phyloP scores from a whole-genome alignment of 2,113 vertebrate genomes.

The Scalopus aquaticus region DNA sequence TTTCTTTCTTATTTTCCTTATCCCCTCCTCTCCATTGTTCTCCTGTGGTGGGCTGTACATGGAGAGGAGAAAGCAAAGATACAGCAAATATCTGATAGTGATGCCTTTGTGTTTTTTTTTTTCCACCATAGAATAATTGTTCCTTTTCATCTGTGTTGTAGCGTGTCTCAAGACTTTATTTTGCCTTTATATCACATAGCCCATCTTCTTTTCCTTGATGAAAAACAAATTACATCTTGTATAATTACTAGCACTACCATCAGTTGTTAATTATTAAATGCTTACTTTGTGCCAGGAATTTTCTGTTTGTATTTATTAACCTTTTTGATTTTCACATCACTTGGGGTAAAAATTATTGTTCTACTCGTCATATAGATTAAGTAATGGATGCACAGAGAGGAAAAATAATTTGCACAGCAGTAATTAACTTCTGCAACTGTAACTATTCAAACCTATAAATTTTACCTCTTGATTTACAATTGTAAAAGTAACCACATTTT shows the following conservation, averaged over 20 bases:
- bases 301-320: background rate
- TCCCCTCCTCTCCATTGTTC: background rate
- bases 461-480: background rate
- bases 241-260: background rate
- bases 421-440: background rate
- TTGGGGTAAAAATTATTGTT: background rate
- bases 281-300: background rate
- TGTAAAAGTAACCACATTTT: background rate
- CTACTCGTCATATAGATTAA: background rate
- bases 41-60: background rate
- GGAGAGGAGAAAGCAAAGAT: background rate
- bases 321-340: background rate
- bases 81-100: background rate
- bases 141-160: background rate
- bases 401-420: background rate
- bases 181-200: background rate
- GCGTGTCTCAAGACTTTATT: background rate
- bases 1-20: background rate
- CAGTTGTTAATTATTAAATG: background rate
- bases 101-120: background rate
- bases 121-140: background rate
- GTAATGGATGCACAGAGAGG: background rate
- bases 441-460: background rate
- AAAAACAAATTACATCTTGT: background rate
- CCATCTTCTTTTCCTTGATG: background rate